Evolutionary conservation across 2,797 vertebrate genomes (phyloP).

Genomic region (Karalla daura): DNA sequence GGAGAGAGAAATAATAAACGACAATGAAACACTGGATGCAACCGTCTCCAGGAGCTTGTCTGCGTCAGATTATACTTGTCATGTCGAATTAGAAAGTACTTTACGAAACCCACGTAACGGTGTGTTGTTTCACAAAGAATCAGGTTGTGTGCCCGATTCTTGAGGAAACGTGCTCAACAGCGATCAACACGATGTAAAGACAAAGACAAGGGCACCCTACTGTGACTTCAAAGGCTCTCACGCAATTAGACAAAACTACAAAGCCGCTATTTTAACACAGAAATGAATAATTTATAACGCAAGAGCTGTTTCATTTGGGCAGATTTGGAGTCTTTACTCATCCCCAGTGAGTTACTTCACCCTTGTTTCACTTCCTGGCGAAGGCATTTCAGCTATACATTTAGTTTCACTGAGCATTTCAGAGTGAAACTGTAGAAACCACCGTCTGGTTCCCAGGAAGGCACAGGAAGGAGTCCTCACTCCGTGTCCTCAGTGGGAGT

Average conservation of each 20-base stretch:
- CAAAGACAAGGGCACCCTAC: too few species aligned
- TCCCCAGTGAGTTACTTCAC: neutral
- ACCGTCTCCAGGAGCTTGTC: neutral
- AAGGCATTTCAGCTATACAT: too few species aligned
- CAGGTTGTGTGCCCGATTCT: too few species aligned
- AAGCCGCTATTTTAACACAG: too few species aligned
- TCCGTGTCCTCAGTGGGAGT: neutral
- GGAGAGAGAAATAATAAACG: constrained; percentile 12
- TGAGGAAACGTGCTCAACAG: too few species aligned
- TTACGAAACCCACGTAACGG: too few species aligned
- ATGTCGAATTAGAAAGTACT: neutral
- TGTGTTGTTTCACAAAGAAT: too few species aligned
- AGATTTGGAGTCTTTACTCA: neutral
- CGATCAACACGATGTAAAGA: neutral
- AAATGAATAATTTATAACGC: neutral
- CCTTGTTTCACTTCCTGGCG: neutral
- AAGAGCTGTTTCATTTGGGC: neutral
- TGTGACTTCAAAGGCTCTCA: too few species aligned
- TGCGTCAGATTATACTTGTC: neutral
- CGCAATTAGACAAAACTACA: neutral
- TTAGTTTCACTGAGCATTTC: too few species aligned
- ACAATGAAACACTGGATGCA: neutral
- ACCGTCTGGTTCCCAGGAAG: neutral
- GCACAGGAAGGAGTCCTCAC: neutral
- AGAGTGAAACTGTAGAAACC: constrained; percentile 2